Evolutionary conservation across 2,113 vertebrate genomes (phyloP).

Genomic region (Romanogobio albipinnatus): DNA sequence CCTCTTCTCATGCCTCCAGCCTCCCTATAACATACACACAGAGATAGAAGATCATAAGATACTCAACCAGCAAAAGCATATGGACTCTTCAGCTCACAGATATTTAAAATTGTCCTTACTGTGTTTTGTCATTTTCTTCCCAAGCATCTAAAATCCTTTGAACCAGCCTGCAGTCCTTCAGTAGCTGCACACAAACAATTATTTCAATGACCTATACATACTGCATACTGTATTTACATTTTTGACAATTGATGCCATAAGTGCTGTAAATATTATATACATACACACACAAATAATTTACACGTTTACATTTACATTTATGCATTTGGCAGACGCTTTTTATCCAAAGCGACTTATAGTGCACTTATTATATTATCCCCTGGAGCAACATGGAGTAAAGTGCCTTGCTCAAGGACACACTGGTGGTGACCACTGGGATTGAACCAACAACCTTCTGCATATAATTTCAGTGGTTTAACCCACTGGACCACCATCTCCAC

Average conservation of each 20-base stretch:
- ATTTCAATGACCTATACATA: background rate
- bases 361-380: no score
- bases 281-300: background rate
- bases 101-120: slow-evolving; percentile 75
- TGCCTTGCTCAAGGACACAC: no score
- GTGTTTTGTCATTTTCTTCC: slow-evolving; percentile 94
- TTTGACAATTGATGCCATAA: background rate
- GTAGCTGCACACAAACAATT: slow-evolving; percentile 77
- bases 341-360: no score
- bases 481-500: no score
- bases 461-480: no score
- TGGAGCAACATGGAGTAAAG: no score
- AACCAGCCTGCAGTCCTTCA: slow-evolving; percentile 90
- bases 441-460: no score
- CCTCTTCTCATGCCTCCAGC: slow-evolving; percentile 90
- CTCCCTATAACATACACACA: slow-evolving; percentile 75
- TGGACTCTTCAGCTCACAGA: background rate
- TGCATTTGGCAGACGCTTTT: no score
- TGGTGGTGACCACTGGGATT: no score
- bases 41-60: background rate
- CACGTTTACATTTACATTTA: no score
- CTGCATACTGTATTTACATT: background rate
- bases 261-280: no score
- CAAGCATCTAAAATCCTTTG: slow-evolving; percentile 94
- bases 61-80: background rate